Evolutionary conservation across 2,888 invertebrate species (phyloP), one percentile per base, ranked within the genome.

Genomic region (Trichogramma evanescens): DNA sequence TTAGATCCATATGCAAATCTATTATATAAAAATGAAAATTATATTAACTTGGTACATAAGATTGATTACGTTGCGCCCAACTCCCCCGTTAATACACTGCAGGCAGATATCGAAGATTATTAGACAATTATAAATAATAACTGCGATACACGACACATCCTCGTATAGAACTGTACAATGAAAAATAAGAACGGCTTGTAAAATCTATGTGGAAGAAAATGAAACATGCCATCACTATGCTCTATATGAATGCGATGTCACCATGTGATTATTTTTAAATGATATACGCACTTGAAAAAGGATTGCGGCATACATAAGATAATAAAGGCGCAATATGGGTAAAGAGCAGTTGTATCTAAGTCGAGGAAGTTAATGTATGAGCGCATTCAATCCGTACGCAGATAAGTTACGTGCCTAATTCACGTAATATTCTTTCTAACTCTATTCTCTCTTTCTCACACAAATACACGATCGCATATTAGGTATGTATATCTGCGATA

Each of bases 391-490:
- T 53, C 39, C 59, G 53, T 61, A 51, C 45, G 55, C 50, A 58
- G 61, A 50, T 58, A 66, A 63, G 64, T 62, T 66, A 66, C 66
- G 70, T 69, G 70, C 68, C 70, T 71, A 68, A 65, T 66, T 69
- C 69, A 69, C 69, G 69, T 72, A 69, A 71, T 70, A 72, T 74
- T 72, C 63, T 66, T 73, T 74, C 67, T 70, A 70, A 74, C 69
- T 26, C 26, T 26, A 26, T 26, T 26, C 26, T 26, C 26, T 26
- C 26, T 26, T 26, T 26, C 26, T 26, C 26, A 26, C 26, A 26
- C 26, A 26, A 26, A 58, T 59, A 66, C 55, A 73, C 72, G 73
- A 74, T 74, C 73, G 72, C 76, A 76, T 76, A 73, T 72, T 76
- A 77, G 75, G 71, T 76, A 77, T 76, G 75, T 77, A 76, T 75